These are phyloP conservation scores for Alca torda DNA, from an alignment of 2,797 vertebrate genomes.

Conservation along the genomic window DNA sequence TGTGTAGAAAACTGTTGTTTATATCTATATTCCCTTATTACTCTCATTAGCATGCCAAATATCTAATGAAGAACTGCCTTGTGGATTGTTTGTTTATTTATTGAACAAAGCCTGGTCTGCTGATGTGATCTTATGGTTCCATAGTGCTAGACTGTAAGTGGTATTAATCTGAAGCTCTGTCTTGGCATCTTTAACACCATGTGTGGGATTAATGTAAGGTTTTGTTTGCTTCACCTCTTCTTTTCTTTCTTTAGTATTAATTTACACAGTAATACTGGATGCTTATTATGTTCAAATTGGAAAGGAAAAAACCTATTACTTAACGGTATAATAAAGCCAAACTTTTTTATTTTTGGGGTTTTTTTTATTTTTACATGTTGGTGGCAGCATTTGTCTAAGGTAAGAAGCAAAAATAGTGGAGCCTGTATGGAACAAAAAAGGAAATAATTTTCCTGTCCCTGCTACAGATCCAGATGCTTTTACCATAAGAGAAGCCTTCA, in stretches of 20 bases:
- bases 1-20: neutral
- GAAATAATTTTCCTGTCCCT: neutral
- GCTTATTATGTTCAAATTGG: neutral
- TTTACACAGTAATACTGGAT: neutral
- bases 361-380: neutral
- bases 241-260: neutral
- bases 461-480: neutral
- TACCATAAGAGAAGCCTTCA: neutral
- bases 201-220: neutral
- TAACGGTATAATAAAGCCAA: neutral
- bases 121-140: neutral
- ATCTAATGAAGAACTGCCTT: conserved; percentile 44
- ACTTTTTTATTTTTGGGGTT: neutral
- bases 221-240: neutral
- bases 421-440: neutral
- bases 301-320: neutral
- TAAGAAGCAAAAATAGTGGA: neutral
- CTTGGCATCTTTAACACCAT: neutral
- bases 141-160: neutral
- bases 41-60: neutral
- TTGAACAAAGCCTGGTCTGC: neutral
- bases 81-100: neutral
- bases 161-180: neutral
- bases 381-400: neutral
- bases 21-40: neutral